Conservation (phyloP, 2,797 vertebrate genomes). For the Micromesistius poutassou region DNA sequence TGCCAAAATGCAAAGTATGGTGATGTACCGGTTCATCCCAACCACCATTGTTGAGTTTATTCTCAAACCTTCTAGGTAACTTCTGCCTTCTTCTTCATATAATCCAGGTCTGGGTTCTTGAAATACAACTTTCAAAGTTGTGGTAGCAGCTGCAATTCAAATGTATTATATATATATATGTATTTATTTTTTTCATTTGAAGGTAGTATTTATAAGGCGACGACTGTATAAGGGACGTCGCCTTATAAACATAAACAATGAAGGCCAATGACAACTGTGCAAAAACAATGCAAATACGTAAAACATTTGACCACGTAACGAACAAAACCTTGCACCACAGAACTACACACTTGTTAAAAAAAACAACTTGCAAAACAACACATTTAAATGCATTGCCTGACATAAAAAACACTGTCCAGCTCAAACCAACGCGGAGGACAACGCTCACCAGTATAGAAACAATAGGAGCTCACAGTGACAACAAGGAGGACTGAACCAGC, state of each 20-base stretch:
- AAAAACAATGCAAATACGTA: not conserved
- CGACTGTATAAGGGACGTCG: not conserved
- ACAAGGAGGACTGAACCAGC: not conserved
- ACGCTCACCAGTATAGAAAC: not conserved
- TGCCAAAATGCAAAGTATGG: too few relatives aligned
- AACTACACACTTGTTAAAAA: not conserved
- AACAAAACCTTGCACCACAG: not conserved
- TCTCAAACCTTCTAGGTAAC: too few relatives aligned
- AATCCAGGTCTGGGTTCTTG: too few relatives aligned
- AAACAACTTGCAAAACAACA: not conserved
- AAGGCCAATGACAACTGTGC: not conserved
- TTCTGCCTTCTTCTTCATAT: too few relatives aligned
- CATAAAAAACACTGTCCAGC: not conserved
- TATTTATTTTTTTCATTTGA: too few relatives aligned
- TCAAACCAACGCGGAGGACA: not conserved
- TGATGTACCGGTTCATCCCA: too few relatives aligned
- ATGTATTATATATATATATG: too few relatives aligned
- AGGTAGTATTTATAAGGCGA: not conserved
- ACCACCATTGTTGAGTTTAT: too few relatives aligned
- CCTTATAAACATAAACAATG: too few relatives aligned
- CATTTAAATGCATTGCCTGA: not conserved
- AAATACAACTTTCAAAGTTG: too few relatives aligned
- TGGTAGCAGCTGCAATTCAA: too few relatives aligned
- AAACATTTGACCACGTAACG: not conserved
- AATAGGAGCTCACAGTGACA: not conserved